Evolutionary conservation across 2,113 vertebrate genomes (phyloP).

Genomic region (Garra rufa): DNA sequence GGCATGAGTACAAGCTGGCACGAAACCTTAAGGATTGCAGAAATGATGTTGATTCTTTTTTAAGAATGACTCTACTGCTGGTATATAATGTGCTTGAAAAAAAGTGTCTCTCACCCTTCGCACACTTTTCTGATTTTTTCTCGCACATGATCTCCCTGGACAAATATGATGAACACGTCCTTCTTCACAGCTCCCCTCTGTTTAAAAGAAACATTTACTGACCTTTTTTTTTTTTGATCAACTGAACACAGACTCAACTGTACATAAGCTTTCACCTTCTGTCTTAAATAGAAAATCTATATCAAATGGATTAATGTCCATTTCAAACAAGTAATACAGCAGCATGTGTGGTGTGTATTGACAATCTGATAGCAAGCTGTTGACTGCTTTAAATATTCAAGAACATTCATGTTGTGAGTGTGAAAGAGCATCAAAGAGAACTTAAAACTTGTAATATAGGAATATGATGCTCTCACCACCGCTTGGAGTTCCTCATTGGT

Average conservation of each 20-base stretch:
- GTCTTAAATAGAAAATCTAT: not conserved
- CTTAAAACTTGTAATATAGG: too few relatives aligned
- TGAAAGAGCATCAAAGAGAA: not conserved
- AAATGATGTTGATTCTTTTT: not conserved
- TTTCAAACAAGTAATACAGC: not conserved
- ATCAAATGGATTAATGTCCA: not conserved
- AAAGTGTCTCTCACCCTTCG: slow-evolving; percentile 60
- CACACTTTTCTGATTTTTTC: slow-evolving; percentile 63
- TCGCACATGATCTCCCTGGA: slow-evolving; percentile 65
- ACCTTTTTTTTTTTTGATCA: not conserved
- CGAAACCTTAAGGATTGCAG: slow-evolving; percentile 35
- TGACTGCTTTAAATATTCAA: not conserved
- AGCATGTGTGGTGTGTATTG: not conserved
- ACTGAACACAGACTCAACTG: not conserved
- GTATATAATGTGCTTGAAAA: not conserved
- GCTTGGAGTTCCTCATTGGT: slow-evolving; percentile 40
- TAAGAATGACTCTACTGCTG: not conserved
- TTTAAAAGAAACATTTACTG: slow-evolving; percentile 23
- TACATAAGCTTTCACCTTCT: not conserved
- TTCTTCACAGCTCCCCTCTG: slow-evolving; percentile 60
- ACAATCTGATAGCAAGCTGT: not conserved
- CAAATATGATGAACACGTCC: slow-evolving; percentile 65
- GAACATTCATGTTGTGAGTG: not conserved
- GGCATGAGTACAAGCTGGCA: slow-evolving; percentile 50
- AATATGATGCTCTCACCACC: slow-evolving; percentile 6